These are phyloP conservation scores for Falco concolor DNA, from an alignment of 2,797 vertebrate species.

Conservation along the genomic window DNA sequence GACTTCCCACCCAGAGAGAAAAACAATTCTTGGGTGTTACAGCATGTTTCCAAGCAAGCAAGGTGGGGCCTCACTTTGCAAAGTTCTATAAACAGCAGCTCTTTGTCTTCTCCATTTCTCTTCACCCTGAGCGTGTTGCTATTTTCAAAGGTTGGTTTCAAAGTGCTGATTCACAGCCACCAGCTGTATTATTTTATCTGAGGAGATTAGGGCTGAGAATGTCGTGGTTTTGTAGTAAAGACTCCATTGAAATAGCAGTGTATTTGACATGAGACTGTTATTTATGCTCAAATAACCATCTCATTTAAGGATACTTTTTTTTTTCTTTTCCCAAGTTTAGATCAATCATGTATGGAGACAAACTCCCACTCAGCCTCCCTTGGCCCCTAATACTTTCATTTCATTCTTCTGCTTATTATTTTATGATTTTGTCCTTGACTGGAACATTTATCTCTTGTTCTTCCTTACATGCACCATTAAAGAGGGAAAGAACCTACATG, in stretches of 20 bases:
- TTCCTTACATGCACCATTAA: conserved; percentile 31
- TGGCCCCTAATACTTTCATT: conserved; percentile 44
- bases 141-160: conserved; percentile 27
- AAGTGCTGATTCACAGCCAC: conserved; percentile 33
- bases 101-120: conserved; percentile 10
- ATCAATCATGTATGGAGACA: conserved; percentile 55
- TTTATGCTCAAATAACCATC: conserved; percentile 37
- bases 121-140: background rate
- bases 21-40: background rate
- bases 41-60: background rate
- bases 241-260: background rate
- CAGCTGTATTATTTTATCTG: conserved; percentile 4
- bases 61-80: background rate
- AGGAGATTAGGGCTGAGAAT: conserved; percentile 34
- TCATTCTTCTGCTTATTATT: conserved; percentile 53
- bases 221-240: conserved; percentile 15
- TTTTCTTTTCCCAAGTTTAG: conserved; percentile 29
- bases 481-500: background rate
- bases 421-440: conserved; percentile 70
- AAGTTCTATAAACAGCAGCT: conserved; percentile 18
- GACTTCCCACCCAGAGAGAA: background rate
- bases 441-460: conserved; percentile 43
- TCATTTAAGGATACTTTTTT: conserved; percentile 25
- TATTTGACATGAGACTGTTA: conserved; percentile 46
- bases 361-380: conserved; percentile 58